These are phyloP conservation scores for Argynnis bischoffii DNA, from an alignment of 2,888 invertebrate genomes.

Conservation along the genomic window DNA sequence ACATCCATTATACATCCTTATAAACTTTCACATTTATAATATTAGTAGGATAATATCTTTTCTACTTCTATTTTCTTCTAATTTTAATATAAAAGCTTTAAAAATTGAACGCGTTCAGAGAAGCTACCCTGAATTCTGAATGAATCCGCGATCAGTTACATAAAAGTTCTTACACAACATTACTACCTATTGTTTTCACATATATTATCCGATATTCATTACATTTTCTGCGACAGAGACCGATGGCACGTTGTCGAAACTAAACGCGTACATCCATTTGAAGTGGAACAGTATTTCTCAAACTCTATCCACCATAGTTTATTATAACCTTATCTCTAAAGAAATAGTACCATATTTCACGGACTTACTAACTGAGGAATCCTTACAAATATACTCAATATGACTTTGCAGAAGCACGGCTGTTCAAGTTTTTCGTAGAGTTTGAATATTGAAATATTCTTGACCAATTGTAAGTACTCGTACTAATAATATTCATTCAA, in stretches of 20 bases:
- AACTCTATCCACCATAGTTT: no score
- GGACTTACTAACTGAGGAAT: neutral
- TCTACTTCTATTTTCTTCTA: no score
- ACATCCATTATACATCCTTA: no score
- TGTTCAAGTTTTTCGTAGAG: slow-evolving; percentile 1
- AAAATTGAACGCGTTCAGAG: no score
- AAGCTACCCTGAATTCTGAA: no score
- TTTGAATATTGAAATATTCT: slow-evolving; percentile 13
- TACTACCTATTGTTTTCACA: slow-evolving; percentile 9
- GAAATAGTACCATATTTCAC: neutral
- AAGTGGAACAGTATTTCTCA: no score
- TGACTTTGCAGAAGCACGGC: slow-evolving; percentile 10
- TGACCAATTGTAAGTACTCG: slow-evolving; percentile 1
- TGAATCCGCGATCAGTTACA: no score
- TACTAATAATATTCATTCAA: neutral
- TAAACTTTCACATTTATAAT: no score
- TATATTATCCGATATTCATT: slow-evolving; percentile 15
- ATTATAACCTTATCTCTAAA: neutral
- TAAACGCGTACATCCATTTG: neutral
- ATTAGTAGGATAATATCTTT: no score
- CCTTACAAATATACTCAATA: slow-evolving; percentile 4
- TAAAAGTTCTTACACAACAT: neutral
- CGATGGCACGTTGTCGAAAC: slow-evolving; percentile 26
- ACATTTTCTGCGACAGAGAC: slow-evolving; percentile 24
- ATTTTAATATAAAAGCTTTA: no score